Conservation (phyloP, 1,140 invertebrate species). For the Portunus trituberculatus region DNA sequence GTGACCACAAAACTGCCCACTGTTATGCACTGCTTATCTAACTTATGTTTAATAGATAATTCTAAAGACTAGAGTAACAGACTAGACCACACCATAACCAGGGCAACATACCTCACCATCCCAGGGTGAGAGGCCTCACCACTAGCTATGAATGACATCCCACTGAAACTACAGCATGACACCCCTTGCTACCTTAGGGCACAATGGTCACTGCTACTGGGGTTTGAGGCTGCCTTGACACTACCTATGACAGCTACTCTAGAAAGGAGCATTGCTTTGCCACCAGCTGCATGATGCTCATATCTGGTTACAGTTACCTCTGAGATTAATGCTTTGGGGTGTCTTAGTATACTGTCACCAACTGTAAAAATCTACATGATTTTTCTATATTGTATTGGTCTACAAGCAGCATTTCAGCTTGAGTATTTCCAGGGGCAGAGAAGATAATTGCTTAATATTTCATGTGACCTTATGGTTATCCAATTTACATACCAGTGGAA, state of each 20-base stretch:
- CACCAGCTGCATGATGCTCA: constrained; percentile 6
- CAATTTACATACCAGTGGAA: neutral
- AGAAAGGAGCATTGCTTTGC: neutral
- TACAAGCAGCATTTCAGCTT: neutral
- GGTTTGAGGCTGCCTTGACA: neutral
- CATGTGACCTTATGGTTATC: neutral
- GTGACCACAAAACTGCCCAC: constrained; percentile 60
- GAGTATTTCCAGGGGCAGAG: neutral
- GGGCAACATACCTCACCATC: constrained; percentile 32
- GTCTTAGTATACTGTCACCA: neutral
- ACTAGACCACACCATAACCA: constrained; percentile 59
- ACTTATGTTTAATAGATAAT: constrained; percentile 53
- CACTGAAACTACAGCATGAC: neutral
- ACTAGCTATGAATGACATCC: constrained; percentile 13
- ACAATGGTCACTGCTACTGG: neutral
- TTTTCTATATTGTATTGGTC: neutral
- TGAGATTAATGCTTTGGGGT: neutral
- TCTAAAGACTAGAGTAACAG: constrained; percentile 62
- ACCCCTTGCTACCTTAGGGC: neutral
- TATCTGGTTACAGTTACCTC: neutral
- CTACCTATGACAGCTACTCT: neutral
- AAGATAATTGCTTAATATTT: neutral
- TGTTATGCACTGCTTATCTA: constrained; percentile 55
- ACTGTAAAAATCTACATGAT: neutral
- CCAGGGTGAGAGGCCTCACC: neutral